Evolutionary conservation across 2,888 invertebrate species (phyloP), one percentile per base, ranked within the genome.

Genomic region (Metalampra italica): DNA sequence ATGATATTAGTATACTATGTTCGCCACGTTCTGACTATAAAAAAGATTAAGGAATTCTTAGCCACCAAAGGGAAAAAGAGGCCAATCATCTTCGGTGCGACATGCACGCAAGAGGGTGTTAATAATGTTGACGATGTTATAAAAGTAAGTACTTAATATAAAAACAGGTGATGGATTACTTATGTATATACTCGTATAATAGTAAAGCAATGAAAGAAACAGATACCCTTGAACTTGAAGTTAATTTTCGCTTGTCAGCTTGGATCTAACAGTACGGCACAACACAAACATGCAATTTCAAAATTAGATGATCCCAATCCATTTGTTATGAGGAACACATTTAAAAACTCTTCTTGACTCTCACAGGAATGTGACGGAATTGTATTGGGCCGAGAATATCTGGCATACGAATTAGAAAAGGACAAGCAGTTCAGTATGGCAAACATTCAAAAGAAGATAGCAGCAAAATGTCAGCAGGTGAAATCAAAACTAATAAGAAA

Each of bases 401-500:
- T 85, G 5, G 57, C 78, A 5, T 82, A 71, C 47, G 82, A 82
- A 62, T 51, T 85, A 11, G 64, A 71, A 7, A 53, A 52, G 1
- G 46, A 57, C 1, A 53, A 66, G 39, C 59, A 53, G 32, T 60
- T 59, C 40, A 67, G 71, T 43, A 60, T 85, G 59, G 47, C 58
- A 48, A 55, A 52, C n/a, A 78, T 85, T 52, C 86, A 86, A 57
- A 82, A 78, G 51, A 73, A 64, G 66, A 45, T 81, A 2, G 57
- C 63, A 48, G 84, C 72, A 12, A 85, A 82, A 72, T 86, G 86
- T 66, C 60, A 57, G 46, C 61, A 77, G 77, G 85, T 85, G 64
- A 29, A 12, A 52, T 29, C 40, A 50, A 30, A 32, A 9, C 7
- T 32, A 32, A 5, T 5, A 32, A 32, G 32, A 32, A 32, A 32